Evolutionary conservation across 2,888 invertebrate genomes (phyloP).

Genomic region (Plagodis pulveraria): DNA sequence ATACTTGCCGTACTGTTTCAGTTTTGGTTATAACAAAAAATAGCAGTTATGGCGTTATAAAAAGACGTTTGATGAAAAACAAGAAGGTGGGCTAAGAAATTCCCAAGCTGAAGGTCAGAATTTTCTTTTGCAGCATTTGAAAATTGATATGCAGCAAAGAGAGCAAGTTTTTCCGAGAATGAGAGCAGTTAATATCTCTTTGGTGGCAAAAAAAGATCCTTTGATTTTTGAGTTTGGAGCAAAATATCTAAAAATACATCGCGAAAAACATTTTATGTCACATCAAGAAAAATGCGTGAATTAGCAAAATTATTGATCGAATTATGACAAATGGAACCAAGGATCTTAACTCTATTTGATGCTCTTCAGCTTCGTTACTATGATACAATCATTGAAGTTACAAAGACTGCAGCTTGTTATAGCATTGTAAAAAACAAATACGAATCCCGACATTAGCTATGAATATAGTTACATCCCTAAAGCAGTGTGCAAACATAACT

Average conservation of each 20-base stretch:
- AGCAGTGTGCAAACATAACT: not conserved
- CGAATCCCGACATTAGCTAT: not conserved
- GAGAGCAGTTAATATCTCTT: not conserved
- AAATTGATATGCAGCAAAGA: not conserved
- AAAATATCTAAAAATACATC: not conserved
- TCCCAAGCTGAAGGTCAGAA: not conserved
- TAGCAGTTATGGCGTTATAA: conserved; percentile 27
- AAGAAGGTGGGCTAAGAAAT: no score
- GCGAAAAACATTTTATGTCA: not conserved
- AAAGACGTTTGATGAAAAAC: conserved; percentile 21
- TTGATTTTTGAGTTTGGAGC: not conserved
- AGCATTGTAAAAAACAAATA: not conserved
- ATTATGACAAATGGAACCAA: not conserved
- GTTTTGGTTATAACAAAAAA: conserved; percentile 9
- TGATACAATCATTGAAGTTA: not conserved
- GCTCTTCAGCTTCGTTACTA: not conserved
- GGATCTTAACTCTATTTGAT: not conserved
- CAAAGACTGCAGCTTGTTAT: not conserved
- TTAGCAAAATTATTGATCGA: not conserved
- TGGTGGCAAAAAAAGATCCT: not conserved
- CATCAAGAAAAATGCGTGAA: not conserved
- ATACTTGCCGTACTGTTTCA: conserved; percentile 10
- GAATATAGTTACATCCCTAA: not conserved
- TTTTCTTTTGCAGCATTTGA: not conserved
- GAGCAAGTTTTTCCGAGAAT: not conserved